Evolutionary conservation across 1,140 invertebrate genomes (phyloP), one percentile per base, ranked within the genome.

Genomic region (Drosophila rhopaloa): DNA sequence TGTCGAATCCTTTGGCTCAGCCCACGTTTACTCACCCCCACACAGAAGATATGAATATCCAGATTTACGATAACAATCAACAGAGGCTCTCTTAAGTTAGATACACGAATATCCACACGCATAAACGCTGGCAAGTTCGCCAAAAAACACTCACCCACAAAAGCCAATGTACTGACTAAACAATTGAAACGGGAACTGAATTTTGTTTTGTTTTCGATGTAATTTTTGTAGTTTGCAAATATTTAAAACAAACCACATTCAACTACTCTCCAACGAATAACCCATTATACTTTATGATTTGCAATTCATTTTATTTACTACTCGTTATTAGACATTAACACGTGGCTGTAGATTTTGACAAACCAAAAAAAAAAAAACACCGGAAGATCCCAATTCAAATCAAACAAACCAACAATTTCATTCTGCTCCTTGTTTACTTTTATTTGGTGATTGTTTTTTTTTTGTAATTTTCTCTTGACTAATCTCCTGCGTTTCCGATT

Each of bases 331-430:
- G 79, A 81, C 44, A 85, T 91, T 91, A 91, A 91, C 88, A 75
- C 62, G 88, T 91, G 88, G 89, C 88, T 91, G 88, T 91, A 91
- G 88, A 89, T 91, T 89, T 89, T 78, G 85, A 89, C 84, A 88
- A 88, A 79, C 48, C 65, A 58, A 50, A 32, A 32, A 80, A 78
- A 57, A 85, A 53, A 81, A 75, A 54, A 81, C 32, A 53, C 50
- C 38, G 56, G 13, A 63, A 63, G 60, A 44, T 63, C 43, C 46
- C 24, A 59, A 68, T 66, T 66, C 19, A 27, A 71, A 61, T 62
- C 58, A 67, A 74, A 73, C 65, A 66, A 57, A 68, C 62, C 65
- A 77, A 84, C 46, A 80, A 65, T 40, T 57, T 70, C 60, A 82
- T 74, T 75, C 44, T 62, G 79, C 75, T 86, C 70, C 58, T 71